These are phyloP conservation scores for Drosophila obscura DNA, from an alignment of 1,140 invertebrate species.

Conservation along the genomic window DNA sequence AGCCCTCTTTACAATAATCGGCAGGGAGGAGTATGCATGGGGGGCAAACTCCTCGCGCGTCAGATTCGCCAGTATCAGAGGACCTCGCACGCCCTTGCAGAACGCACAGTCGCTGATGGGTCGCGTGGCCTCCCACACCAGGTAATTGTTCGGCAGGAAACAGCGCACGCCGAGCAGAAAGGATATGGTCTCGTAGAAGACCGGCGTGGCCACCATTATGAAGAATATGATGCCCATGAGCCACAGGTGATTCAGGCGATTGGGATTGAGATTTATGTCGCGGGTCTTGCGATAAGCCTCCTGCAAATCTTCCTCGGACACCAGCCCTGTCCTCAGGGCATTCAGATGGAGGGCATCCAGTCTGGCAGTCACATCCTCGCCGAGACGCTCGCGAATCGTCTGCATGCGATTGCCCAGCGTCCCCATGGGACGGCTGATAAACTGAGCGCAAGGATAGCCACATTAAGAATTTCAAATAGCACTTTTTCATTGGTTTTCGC, in stretches of 20 bases:
- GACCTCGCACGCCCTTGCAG: conserved; percentile 85
- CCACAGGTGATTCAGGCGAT: conserved; percentile 70
- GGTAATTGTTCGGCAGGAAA: conserved; percentile 91
- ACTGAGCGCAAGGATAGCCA: conserved; percentile 48
- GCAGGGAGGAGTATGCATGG: conserved; percentile 91
- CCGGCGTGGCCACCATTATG: conserved; percentile 74
- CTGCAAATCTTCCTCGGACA: conserved; percentile 67
- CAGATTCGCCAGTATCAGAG: conserved; percentile 88
- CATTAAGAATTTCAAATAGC: conserved; percentile 1
- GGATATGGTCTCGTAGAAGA: conserved; percentile 74
- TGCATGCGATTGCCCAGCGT: conserved; percentile 56
- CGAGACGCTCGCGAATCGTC: conserved; percentile 61
- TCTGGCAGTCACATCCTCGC: conserved; percentile 61
- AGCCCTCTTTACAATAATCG: conserved; percentile 92
- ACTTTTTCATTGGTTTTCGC: conserved; percentile 1
- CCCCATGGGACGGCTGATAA: conserved; percentile 67
- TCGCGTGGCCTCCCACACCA: conserved; percentile 93
- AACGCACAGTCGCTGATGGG: conserved; percentile 92
- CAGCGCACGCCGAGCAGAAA: conserved; percentile 87
- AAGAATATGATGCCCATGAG: conserved; percentile 76
- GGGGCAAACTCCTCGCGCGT: conserved; percentile 87
- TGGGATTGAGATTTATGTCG: conserved; percentile 57
- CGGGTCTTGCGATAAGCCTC: conserved; percentile 75
- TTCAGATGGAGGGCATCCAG: conserved; percentile 69
- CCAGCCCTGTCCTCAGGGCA: conserved; percentile 68